Base-by-base conservation (phyloP, 2,113 vertebrate species). In the Nibea albiflora region DNA sequence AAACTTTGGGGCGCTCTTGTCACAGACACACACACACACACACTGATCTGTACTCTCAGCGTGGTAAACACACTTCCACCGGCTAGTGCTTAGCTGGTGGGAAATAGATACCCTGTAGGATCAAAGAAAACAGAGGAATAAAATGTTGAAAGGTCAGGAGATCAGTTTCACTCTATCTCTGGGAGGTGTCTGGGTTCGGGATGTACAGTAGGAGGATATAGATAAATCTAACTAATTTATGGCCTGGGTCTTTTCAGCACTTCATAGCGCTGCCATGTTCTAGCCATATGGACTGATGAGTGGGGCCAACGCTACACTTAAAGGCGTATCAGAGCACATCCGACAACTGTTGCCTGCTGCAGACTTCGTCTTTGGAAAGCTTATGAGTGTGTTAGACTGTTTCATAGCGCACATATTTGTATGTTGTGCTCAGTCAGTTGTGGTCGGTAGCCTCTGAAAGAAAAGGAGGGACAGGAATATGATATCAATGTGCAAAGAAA, bases 181-280 rank as follows among this genome's bases (percentile, higher is more conserved):
- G 72, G 85, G 82, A 88, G 84, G 81, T 74, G 83, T 69, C 24
- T 56, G 81, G 54, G 81, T 73, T 87, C 28, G 11, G 64, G 83
- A 79, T 58, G 62, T 83, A 84, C 79, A 85, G 77, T 69, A 53
- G 74, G 57, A 70, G 78, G 80, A 76, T 88, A 78, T 69, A 89
- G 85, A 94, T 92, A 91, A 94, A 93, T 93, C 87, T 64, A 49
- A 58, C 73, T 82, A 88, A 93, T 94, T 92, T 91, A 94, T 88
- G 85, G 85, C 78, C 78, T 6, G 72, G 35, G 73, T 81, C 75
- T 91, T 93, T 94, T 95, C 90, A 89, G 85, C 90, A 84, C 89
- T 78, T 89, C 80, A 57, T 89, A 82, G 86, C 76, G 19, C 71
- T 67, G 74, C 79, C 83, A 52, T 81, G 88, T 86, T 90, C 69